Conservation (phyloP, 2,888 invertebrate genomes). For the Chironomus tentans region DNA sequence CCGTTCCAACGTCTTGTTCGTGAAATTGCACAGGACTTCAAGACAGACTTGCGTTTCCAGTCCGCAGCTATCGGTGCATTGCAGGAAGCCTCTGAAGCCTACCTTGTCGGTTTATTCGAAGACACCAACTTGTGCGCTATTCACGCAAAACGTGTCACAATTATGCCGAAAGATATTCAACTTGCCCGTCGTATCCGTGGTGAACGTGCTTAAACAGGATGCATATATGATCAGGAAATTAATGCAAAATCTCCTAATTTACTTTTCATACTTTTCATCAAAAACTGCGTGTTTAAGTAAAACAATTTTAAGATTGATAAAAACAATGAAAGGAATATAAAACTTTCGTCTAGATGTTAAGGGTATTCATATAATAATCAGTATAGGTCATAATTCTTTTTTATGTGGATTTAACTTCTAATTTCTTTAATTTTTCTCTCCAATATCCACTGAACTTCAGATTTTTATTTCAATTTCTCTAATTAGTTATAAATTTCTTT, state of each 20-base stretch:
- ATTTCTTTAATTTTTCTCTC: not conserved
- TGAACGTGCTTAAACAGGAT: slow-evolving; percentile 63
- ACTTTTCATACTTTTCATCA: slow-evolving; percentile 5
- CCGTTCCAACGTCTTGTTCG: slow-evolving; percentile 93
- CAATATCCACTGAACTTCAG: no score
- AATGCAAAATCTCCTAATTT: slow-evolving; percentile 16
- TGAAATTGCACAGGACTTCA: slow-evolving; percentile 97
- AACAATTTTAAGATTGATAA: not conserved
- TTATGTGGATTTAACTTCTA: not conserved
- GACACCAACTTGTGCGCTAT: slow-evolving; percentile 97
- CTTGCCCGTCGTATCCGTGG: slow-evolving; percentile 93
- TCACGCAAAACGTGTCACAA: slow-evolving; percentile 93
- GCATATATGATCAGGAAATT: not conserved
- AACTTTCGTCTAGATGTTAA: not conserved
- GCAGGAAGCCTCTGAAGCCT: slow-evolving; percentile 84
- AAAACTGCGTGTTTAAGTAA: not conserved
- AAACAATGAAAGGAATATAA: not conserved
- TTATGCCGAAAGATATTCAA: slow-evolving; percentile 97
- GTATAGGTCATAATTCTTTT: not conserved
- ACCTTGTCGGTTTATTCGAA: slow-evolving; percentile 90
- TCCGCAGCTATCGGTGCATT: slow-evolving; percentile 89
- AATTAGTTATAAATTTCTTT: not conserved
- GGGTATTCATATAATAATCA: not conserved
- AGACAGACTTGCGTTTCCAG: slow-evolving; percentile 92
- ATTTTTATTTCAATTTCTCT: not conserved